Evolutionary conservation across 2,888 invertebrate genomes (phyloP), one percentile per base, ranked within the genome.

Genomic region (Congeria kusceri): DNA sequence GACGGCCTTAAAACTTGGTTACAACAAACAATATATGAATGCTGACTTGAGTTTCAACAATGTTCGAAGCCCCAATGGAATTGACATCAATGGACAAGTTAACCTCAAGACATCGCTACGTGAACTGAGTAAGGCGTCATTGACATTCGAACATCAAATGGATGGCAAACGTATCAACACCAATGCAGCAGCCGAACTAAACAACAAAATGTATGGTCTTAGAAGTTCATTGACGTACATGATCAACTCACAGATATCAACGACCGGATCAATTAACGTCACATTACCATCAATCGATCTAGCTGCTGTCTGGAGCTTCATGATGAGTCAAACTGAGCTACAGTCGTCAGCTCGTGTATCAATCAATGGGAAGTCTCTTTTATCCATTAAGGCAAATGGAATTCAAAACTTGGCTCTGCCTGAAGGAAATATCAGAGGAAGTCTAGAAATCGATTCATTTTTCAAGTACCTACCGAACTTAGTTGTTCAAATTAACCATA

Each of bases 261-360:
- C 85, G 69, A 86, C 74, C 49, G 90, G 90, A 3, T 76, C 85
- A 11, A 49, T 90, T 9, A 71, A 15, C 0, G n/a, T 90, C 1
- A 59, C 44, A n/a, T 72, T 81, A 18, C 88, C 89, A 64, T 61
- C 74, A 46, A 75, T 80, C n/a, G 70, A 61, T 7, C 29, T 87
- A 11, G 67, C 58, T 32, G 70, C 85, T 11, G 80, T 47, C 5
- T 90, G 91, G 91, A 61, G 81, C 57, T 89, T 89, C 70, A 69
- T 65, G 11, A 84, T 82, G 65, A 77, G 85, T 9, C 58, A 62
- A 0, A 72, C 67, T 23, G 75, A 84, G 58, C 72, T 88, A 27
- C 74, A 65, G 32, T 74, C 87, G 3, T 57, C 66, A 15, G 25
- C 86, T 0, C 83, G 80, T 27, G 74, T 82, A 4, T 76, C 78